Percentiles rank a stretch among this genome's conserved stretches.
These are phyloP conservation scores for Austrolebias charrua DNA, from an alignment of 2,797 vertebrate species.

Conservation along the genomic window DNA sequence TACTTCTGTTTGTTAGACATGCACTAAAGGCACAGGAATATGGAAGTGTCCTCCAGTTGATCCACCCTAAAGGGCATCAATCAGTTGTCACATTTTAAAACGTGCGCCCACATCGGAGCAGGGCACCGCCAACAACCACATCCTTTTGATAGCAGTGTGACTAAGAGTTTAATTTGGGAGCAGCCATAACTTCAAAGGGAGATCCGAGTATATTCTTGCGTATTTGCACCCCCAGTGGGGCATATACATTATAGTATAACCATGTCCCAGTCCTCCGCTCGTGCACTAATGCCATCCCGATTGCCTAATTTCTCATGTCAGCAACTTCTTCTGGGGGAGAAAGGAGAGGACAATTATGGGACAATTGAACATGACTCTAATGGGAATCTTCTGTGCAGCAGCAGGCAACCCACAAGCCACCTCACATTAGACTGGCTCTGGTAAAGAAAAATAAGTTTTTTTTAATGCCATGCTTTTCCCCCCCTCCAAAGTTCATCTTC, in stretches of 20 bases:
- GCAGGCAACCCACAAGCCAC: conserved; percentile 57
- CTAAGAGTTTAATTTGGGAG: conserved; percentile 80
- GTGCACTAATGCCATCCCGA: conserved; percentile 73
- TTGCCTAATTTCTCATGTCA: conserved; percentile 80
- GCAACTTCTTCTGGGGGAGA: conserved; percentile 68
- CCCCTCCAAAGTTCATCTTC: conserved; percentile 68
- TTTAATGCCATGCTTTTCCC: conserved; percentile 51
- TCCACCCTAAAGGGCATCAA: conserved; percentile 65
- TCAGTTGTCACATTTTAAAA: conserved; percentile 71
- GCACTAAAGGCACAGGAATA: conserved; percentile 38
- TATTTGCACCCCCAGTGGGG: conserved; percentile 75
- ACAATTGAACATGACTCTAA: conserved; percentile 70
- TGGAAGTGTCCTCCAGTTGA: conserved; percentile 59
- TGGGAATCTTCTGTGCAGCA: conserved; percentile 61
- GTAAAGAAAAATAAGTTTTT: conserved; percentile 62
- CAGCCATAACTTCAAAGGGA: conserved; percentile 78
- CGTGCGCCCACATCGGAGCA: conserved; percentile 67
- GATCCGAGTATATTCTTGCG: conserved; percentile 69
- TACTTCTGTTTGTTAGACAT: conserved; percentile 32
- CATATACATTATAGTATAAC: conserved; percentile 73
- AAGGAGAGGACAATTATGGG: conserved; percentile 72
- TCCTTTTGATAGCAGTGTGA: conserved; percentile 78
- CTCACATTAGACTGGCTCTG: conserved; percentile 63
- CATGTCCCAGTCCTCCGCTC: conserved; percentile 58
- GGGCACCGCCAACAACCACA: conserved; percentile 69